Conservation (phyloP, 2,797 vertebrate species). For the Lepilemur ruficaudatus region DNA sequence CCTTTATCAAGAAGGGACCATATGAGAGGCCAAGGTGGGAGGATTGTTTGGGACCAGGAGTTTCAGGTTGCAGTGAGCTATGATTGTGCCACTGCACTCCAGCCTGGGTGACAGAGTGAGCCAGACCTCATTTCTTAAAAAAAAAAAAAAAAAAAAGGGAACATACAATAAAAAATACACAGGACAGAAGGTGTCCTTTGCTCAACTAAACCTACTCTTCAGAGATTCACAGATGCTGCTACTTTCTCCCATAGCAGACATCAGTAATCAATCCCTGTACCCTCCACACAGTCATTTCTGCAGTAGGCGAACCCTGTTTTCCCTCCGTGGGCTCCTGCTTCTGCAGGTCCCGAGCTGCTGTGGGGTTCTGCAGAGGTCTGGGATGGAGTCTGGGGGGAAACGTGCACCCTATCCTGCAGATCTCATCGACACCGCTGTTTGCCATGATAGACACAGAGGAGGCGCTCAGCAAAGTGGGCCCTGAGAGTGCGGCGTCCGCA, state of each 20-base stretch:
- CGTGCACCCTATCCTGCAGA: not conserved
- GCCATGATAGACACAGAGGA: not conserved
- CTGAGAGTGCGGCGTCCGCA: rapidly evolving
- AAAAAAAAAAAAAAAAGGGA: not conserved
- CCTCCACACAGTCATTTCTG: not conserved
- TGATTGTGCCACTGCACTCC: not conserved
- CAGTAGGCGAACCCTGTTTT: not conserved
- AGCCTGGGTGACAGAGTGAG: not conserved
- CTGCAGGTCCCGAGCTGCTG: not conserved
- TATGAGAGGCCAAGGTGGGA: not conserved
- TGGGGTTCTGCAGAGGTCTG: not conserved
- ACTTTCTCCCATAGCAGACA: not conserved
- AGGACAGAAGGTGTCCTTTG: not conserved
- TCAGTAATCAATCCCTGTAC: rapidly evolving
- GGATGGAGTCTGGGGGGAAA: not conserved
- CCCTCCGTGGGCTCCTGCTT: not conserved
- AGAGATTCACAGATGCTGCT: not conserved
- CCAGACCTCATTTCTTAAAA: not conserved
- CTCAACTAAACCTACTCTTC: not conserved
- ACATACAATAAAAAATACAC: not conserved
- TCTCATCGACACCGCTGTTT: not conserved
- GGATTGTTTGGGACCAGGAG: not conserved
- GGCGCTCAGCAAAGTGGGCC: not conserved
- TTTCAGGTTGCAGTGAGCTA: not conserved
- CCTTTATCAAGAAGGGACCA: not conserved